These are phyloP conservation scores for Allolobophora icterica DNA, from an alignment of 2,888 invertebrate genomes.

Conservation along the genomic window DNA sequence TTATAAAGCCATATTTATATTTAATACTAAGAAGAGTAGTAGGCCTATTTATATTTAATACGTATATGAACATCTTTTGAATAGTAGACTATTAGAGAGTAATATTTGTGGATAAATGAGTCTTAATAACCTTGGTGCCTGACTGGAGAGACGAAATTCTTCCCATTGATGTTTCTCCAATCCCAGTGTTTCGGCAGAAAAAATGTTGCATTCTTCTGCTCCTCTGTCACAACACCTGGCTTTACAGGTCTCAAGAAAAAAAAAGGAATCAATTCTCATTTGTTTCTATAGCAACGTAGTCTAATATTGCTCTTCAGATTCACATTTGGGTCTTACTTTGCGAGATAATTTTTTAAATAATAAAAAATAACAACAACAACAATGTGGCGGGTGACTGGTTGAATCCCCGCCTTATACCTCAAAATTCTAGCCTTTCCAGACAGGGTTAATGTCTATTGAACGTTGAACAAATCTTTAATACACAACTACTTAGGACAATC, in stretches of 20 bases:
- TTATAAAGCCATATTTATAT: background rate
- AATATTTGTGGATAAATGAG: background rate
- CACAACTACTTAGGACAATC: too few relatives aligned
- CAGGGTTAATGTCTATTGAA: too few relatives aligned
- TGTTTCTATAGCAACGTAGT: background rate
- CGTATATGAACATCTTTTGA: too few relatives aligned
- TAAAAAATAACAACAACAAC: too few relatives aligned
- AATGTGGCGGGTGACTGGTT: too few relatives aligned
- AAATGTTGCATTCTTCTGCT: background rate
- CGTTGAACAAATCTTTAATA: too few relatives aligned
- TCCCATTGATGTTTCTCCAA: constrained; percentile 61
- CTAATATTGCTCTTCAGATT: background rate
- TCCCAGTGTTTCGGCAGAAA: constrained; percentile 58
- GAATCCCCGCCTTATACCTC: too few relatives aligned
- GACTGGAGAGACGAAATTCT: constrained; percentile 61
- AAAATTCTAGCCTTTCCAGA: too few relatives aligned
- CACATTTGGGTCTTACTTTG: background rate
- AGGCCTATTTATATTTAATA: too few relatives aligned
- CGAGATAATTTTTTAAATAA: background rate
- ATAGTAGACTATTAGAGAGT: too few relatives aligned
- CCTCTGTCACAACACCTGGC: background rate
- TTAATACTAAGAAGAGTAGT: background rate
- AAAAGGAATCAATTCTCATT: background rate
- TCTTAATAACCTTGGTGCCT: constrained; percentile 60
- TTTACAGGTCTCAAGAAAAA: background rate